Conservation (phyloP, 2,797 vertebrate species). For the Liparis tanakae region DNA sequence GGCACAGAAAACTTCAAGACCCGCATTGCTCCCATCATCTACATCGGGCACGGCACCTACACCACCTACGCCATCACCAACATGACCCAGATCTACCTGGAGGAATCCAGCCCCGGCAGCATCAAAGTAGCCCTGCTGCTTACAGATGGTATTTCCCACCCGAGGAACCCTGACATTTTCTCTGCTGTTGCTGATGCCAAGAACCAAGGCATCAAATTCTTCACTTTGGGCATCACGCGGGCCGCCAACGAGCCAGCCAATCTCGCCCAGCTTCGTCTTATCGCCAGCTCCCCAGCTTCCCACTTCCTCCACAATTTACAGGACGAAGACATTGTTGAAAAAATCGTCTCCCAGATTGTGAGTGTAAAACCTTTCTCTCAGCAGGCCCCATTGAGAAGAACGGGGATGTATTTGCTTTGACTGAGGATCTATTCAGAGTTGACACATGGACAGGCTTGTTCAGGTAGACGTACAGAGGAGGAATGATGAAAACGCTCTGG, state of each 20-base stretch:
- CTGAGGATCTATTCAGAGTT: constrained; percentile 26
- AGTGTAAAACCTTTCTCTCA: constrained; percentile 68
- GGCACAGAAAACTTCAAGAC: constrained; percentile 87
- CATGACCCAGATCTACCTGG: constrained; percentile 89
- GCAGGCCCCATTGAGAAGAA: constrained; percentile 10
- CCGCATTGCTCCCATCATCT: constrained; percentile 82
- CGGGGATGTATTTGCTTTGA: constrained; percentile 38
- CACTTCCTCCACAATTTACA: constrained; percentile 89
- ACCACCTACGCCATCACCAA: constrained; percentile 95
- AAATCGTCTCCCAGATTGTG: constrained; percentile 88
- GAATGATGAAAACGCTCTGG: constrained; percentile 54
- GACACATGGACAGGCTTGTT: constrained; percentile 51
- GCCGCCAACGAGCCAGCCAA: constrained; percentile 87
- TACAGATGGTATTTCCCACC: constrained; percentile 89
- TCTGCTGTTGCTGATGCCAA: constrained; percentile 90
- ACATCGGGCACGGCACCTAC: constrained; percentile 92
- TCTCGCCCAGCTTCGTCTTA: constrained; percentile 86
- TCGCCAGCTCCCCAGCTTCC: constrained; percentile 88
- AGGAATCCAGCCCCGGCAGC: constrained; percentile 83
- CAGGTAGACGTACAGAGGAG: constrained; percentile 47
- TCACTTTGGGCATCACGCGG: constrained; percentile 89
- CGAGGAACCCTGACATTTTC: constrained; percentile 94
- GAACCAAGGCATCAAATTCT: constrained; percentile 90
- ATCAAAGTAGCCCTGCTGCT: constrained; percentile 88
- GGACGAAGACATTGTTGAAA: constrained; percentile 84